Base-by-base conservation (phyloP, 1,140 invertebrate genomes). In the Mesaphorura yosii region DNA sequence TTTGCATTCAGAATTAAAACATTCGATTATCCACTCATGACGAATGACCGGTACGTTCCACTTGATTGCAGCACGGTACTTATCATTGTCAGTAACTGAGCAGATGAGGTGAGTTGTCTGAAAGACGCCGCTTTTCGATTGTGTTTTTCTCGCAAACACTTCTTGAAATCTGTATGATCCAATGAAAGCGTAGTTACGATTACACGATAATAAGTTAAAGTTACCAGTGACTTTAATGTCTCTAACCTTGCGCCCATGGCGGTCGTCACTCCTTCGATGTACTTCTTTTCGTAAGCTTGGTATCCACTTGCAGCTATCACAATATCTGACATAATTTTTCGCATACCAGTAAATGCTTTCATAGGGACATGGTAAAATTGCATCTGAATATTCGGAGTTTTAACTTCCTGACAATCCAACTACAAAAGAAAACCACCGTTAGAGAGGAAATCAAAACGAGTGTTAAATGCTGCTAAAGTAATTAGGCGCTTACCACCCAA, bases 161-260 rank as follows among this genome's bases (percentile, higher is more conserved):
- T 47, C 45, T 27, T 47, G 45, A 7, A 47, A 22, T 47, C 45
- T 47, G 25, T 7, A 47, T n/a, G n/a, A 47, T 47, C 12, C 14
- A 47, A 23, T 27, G 19, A 47, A 47, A 27, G 22, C 10, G 22
- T 17, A 10, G 19, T 10, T 42, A 10, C n/a, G n/a, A 42, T 22
- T 10, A 10, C 10, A 42, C 7, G 7, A 44, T 44, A 14, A 44
- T 44, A 44, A 12, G 10, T 44, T 20, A 44, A n/a, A n/a, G 14
- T 10, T 44, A n/a, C 19, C 19, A 44, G 10, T 12, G 29, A 12
- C 5, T 6, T 12, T 7, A 47, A 37, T 14, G 12, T 14, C 34
- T 27, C 45, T 47, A n/a, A 47, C 45, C 5, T 47, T 12, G 45
- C 45, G 6, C 45, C 45, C 7, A 47, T 31, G 45, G 7, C 6